These are phyloP conservation scores for Pristionchus arcanus DNA, from an alignment of 2,888 invertebrate genomes.

Conservation along the genomic window DNA sequence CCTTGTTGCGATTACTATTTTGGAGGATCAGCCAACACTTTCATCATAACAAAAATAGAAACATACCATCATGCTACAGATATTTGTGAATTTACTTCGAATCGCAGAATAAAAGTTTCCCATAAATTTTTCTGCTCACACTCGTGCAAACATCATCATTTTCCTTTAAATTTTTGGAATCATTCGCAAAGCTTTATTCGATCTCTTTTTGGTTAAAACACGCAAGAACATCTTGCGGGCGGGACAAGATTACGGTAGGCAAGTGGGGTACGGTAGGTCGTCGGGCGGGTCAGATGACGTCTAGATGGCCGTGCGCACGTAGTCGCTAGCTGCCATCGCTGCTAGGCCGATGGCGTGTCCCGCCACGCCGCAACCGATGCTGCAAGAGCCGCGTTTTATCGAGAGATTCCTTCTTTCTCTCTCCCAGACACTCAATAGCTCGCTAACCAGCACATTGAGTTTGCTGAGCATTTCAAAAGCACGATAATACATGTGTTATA, in stretches of 20 bases:
- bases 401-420: background rate
- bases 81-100: too few relatives aligned
- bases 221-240: background rate
- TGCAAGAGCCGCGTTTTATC: too few relatives aligned
- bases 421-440: too few relatives aligned
- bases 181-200: slow-evolving; percentile 3
- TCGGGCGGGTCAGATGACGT: background rate
- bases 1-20: too few relatives aligned
- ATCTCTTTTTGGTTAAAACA: background rate
- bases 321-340: background rate
- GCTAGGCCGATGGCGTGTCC: background rate
- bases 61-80: too few relatives aligned
- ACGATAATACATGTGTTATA: too few relatives aligned
- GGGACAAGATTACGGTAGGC: background rate
- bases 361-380: slow-evolving; percentile 37
- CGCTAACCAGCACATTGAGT: too few relatives aligned
- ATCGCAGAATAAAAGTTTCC: too few relatives aligned
- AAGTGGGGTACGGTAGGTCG: background rate
- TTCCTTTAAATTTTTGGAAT: background rate
- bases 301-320: background rate
- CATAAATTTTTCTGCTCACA: too few relatives aligned
- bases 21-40: too few relatives aligned
- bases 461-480: too few relatives aligned
- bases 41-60: too few relatives aligned
- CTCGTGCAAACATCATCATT: background rate